These are phyloP conservation scores for Rachycentron canadum DNA, from an alignment of 2,797 vertebrate genomes.

Conservation along the genomic window DNA sequence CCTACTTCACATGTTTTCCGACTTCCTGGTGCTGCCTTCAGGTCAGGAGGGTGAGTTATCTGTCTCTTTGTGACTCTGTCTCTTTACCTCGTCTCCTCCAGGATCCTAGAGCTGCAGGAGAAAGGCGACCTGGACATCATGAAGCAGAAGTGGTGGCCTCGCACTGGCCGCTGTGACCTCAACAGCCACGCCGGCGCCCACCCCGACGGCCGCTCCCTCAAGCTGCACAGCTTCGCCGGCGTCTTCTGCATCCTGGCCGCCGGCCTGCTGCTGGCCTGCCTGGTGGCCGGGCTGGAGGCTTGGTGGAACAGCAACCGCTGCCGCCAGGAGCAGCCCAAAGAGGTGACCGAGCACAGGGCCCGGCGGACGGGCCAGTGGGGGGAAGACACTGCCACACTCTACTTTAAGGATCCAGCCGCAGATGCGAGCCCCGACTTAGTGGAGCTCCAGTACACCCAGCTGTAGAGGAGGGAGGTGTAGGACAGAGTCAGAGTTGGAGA, in stretches of 20 bases:
- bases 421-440: slow-evolving; percentile 86
- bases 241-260: slow-evolving; percentile 98
- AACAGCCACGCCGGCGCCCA: slow-evolving; percentile 89
- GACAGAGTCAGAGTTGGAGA: slow-evolving; percentile 17
- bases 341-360: slow-evolving; percentile 91
- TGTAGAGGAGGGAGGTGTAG: slow-evolving; percentile 73
- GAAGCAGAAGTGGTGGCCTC: slow-evolving; percentile 99
- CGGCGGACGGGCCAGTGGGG: slow-evolving; percentile 80
- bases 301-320: slow-evolving; percentile 98
- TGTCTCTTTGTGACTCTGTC: neutral
- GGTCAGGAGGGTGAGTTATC: neutral
- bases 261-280: slow-evolving; percentile 96
- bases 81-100: slow-evolving; percentile 61
- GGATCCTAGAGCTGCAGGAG: slow-evolving; percentile 97
- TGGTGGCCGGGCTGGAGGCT: slow-evolving; percentile 95
- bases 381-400: slow-evolving; percentile 88
- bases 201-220: slow-evolving; percentile 94
- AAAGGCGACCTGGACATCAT: slow-evolving; percentile 97
- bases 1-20: neutral
- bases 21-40: neutral
- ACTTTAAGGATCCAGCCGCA: slow-evolving; percentile 87
- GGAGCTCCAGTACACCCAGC: slow-evolving; percentile 88
- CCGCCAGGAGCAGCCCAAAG: slow-evolving; percentile 96
- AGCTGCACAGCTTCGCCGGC: slow-evolving; percentile 97
- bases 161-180: slow-evolving; percentile 94